Percentiles rank a stretch among this genome's conserved stretches.
These are phyloP conservation scores for Solea solea DNA, from an alignment of 2,113 vertebrate species.

Conservation along the genomic window DNA sequence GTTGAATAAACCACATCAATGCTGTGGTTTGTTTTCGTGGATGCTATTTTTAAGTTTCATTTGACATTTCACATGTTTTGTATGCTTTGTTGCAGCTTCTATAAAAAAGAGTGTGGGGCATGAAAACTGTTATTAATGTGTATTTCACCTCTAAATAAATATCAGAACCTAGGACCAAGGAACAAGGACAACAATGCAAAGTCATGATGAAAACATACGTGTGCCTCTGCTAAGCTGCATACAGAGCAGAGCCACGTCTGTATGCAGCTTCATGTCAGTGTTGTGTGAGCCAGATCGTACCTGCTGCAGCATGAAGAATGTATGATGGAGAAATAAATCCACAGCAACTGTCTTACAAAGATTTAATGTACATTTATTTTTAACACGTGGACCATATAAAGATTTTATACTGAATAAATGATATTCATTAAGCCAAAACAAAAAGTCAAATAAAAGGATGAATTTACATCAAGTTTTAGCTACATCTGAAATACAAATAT, in stretches of 20 bases:
- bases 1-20: conserved; percentile 3
- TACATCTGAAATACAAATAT: conserved; percentile 99
- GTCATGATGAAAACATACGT: not conserved
- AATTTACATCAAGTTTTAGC: conserved; percentile 99
- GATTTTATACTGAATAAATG: conserved; percentile 99
- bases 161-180: conserved; percentile 2
- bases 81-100: not conserved
- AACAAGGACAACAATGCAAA: not conserved
- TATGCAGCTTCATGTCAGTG: not conserved
- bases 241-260: not conserved
- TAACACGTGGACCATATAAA: conserved; percentile 99
- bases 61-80: not conserved
- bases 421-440: conserved; percentile 99
- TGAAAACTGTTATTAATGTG: not conserved
- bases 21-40: conserved; percentile 12
- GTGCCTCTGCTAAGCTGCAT: conserved; percentile 12
- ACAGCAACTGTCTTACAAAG: conserved; percentile 99
- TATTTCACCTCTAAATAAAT: conserved; percentile 35
- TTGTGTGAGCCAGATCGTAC: not conserved
- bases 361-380: conserved; percentile 99
- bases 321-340: conserved; percentile 74
- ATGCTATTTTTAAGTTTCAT: conserved; percentile 28
- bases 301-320: not conserved
- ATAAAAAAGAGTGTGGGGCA: not conserved
- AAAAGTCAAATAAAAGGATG: conserved; percentile 92